A percentile compares a stretch with the other conserved stretches of the same genome.
phyloP scores from a whole-genome alignment of 1,140 invertebrate species.

The Drosophila asahinai region DNA sequence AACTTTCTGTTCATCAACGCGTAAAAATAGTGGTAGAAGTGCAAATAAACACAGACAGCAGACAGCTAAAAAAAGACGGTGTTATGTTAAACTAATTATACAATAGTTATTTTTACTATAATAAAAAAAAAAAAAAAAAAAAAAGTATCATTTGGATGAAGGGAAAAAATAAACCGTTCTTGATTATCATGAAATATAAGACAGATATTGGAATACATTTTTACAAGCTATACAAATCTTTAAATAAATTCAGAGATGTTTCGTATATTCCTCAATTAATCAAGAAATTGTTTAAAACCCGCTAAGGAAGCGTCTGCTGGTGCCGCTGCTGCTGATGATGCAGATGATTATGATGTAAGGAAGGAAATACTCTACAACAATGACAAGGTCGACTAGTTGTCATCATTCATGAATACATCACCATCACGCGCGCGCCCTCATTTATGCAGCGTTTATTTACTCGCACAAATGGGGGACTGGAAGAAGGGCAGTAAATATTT shows the following conservation, averaged over 20 bases:
- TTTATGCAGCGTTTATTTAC: conserved; percentile 64
- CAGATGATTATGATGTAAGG: background rate
- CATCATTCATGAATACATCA: conserved; percentile 55
- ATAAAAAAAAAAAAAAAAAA: too few species aligned
- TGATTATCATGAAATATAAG: too few species aligned
- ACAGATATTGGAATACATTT: too few species aligned
- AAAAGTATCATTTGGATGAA: too few species aligned
- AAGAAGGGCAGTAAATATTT: conserved; percentile 47
- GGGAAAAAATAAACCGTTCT: too few species aligned
- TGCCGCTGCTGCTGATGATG: background rate
- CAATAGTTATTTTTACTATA: background rate
- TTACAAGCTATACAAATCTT: too few species aligned
- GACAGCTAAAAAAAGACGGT: background rate
- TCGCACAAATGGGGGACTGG: conserved; percentile 20
- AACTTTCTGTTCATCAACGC: conserved; percentile 18
- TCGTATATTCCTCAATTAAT: background rate
- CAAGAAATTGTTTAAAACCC: background rate
- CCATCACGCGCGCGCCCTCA: conserved; percentile 52
- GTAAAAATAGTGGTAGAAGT: conserved; percentile 15
- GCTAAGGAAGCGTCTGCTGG: background rate
- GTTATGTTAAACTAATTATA: background rate
- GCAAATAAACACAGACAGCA: background rate
- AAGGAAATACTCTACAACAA: conserved; percentile 12
- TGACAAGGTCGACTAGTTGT: conserved; percentile 54
- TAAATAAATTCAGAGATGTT: too few species aligned